Conservation (phyloP, 2,888 invertebrate genomes). For the Andrena minutula region DNA sequence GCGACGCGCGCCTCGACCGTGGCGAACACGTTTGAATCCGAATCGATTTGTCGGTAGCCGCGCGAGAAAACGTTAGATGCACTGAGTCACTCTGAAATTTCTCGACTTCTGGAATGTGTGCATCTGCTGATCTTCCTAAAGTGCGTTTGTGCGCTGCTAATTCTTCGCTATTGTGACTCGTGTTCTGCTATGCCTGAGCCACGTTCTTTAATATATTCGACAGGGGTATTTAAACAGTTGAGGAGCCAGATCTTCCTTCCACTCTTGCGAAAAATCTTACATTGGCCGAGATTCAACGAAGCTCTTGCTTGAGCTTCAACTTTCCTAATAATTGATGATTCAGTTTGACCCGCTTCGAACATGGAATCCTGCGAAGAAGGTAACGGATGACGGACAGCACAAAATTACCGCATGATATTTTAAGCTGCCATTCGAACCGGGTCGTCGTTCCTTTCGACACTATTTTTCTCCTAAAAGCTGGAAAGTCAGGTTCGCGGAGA, state of each 20-base stretch:
- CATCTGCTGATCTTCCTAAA: neutral
- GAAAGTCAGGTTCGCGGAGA: neutral
- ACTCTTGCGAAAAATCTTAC: neutral
- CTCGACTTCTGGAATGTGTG: neutral
- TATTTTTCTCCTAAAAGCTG: neutral
- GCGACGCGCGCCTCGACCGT: conserved; percentile 48
- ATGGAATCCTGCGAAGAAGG: neutral
- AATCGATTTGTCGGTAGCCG: conserved; percentile 42
- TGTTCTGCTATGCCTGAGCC: no score
- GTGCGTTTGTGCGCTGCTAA: no score
- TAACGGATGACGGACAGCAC: neutral
- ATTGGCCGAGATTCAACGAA: conserved; percentile 1
- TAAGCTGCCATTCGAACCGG: neutral
- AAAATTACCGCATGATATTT: conserved; percentile 22
- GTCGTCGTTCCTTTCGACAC: neutral
- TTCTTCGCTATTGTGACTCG: no score
- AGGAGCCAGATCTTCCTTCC: neutral
- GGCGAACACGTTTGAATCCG: conserved; percentile 41
- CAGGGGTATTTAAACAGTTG: neutral
- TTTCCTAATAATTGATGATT: conserved; percentile 13
- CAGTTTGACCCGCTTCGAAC: conserved; percentile 8
- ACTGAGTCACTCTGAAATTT: conserved; percentile 3
- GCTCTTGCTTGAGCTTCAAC: neutral
- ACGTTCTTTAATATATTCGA: no score
- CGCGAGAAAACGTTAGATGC: neutral